Conservation (phyloP, 2,113 vertebrate genomes). For the Carassius carassius region DNA sequence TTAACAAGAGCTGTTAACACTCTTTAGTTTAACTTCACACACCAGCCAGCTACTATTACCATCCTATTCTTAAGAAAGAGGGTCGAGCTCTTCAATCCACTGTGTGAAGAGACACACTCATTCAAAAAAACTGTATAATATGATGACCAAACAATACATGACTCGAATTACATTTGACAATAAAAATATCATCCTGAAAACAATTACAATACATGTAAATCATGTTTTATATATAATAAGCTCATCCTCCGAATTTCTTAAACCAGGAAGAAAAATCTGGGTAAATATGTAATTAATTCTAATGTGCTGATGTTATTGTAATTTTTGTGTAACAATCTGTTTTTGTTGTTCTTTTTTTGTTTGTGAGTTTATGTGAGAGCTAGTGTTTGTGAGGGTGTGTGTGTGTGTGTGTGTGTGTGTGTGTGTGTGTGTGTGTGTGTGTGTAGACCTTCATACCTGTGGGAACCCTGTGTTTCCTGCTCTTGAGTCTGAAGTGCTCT, state of each 20-base stretch:
- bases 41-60: constrained; percentile 45
- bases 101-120: constrained; percentile 1
- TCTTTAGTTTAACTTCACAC: constrained; percentile 40
- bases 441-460: constrained; percentile 61
- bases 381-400: constrained; percentile 32
- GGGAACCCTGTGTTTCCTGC: constrained; percentile 66
- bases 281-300: background rate
- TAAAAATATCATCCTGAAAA: background rate
- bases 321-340: no score
- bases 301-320: background rate
- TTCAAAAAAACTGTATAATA: background rate
- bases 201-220: background rate
- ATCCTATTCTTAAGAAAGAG: background rate
- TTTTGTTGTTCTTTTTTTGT: background rate
- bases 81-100: background rate
- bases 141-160: background rate
- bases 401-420: no score
- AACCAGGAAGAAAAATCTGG: background rate
- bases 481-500: constrained; percentile 75
- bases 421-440: background rate
- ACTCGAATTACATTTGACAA: background rate
- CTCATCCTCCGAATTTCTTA: background rate
- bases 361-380: constrained; percentile 39
- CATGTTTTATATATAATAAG: no score
- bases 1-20: constrained; percentile 67